Evolutionary conservation across 2,888 invertebrate species (phyloP), one percentile per base, ranked within the genome.

Genomic region (Parnassius glacialis): DNA sequence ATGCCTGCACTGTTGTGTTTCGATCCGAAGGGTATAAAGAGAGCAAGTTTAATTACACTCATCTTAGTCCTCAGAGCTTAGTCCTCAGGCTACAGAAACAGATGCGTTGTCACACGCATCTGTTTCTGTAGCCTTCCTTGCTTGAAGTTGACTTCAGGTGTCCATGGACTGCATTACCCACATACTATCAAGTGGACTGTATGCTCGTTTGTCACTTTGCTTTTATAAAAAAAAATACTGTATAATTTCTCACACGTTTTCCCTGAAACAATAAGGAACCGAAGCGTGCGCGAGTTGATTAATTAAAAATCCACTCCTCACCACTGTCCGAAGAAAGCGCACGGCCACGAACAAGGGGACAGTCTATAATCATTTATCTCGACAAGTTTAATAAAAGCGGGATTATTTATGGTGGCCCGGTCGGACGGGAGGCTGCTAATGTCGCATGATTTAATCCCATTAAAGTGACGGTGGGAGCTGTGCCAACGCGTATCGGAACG

Each of bases 301-400:
- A 63, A 59, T 63, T 63, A 63, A 63, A 63, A 59, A 63, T 55
- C 58, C 62, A 55, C 13, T 48, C 9, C 62, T 58, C 62, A 13
- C 45, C 63, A 67, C 59, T 58, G 62, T 57, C 68, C 52, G 61
- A 66, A 67, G 58, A 65, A 62, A 65, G 64, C 67, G 62, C 64
- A 65, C 66, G 73, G 74, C 67, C 72, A 77, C 82, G 81, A 80
- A 81, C 83, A 84, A 81, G 84, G 81, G 84, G 84, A 77, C 83
- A 79, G 77, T 90, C 87, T 87, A 90, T 91, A 88, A 90, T 88
- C 90, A 90, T 91, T 91, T 91, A 91, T 91, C 90, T 90, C 87
- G 81, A 85, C 87, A 81, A 85, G 88, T 92, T 90, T 91, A 90
- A 91, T 92, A 92, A 92, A 92, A 90, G 90, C 85, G 83, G 87